These are phyloP conservation scores for Harpagifer antarcticus DNA, from an alignment of 2,797 vertebrate genomes.

Conservation along the genomic window DNA sequence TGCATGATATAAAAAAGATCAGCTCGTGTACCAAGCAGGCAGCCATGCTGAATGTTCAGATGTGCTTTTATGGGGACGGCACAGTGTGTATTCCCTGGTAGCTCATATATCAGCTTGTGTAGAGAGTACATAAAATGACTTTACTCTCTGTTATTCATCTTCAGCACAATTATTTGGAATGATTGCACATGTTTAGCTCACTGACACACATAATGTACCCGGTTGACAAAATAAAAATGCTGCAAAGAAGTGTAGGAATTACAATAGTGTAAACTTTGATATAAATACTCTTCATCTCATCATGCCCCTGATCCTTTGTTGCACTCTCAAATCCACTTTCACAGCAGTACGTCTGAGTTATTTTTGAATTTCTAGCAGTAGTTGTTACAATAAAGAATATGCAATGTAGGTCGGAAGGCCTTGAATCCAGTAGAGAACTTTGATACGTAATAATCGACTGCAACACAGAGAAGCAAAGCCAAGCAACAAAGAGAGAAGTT, in stretches of 20 bases:
- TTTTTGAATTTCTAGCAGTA: conserved; percentile 10
- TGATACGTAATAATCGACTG: conserved; percentile 29
- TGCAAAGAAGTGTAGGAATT: neutral
- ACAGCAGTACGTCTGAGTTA: conserved; percentile 2
- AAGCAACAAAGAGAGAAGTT: conserved; percentile 52
- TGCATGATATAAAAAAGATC: conserved; percentile 52
- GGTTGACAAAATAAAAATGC: conserved; percentile 14
- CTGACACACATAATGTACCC: conserved; percentile 7
- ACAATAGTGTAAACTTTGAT: neutral
- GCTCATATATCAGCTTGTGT: conserved; percentile 61
- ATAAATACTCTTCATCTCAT: neutral
- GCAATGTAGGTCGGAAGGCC: conserved; percentile 21
- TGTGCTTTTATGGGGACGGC: conserved; percentile 62
- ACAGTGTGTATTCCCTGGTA: conserved; percentile 38
- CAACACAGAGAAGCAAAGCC: conserved; percentile 21
- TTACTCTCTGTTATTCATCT: conserved; percentile 35
- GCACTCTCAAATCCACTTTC: conserved; percentile 8
- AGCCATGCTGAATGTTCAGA: conserved; percentile 58
- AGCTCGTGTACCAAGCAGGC: conserved; percentile 50
- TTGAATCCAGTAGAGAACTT: conserved; percentile 23
- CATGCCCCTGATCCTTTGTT: neutral
- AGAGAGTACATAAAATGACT: conserved; percentile 62
- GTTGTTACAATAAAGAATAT: conserved; percentile 21
- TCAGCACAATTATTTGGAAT: conserved; percentile 15
- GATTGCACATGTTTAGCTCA: conserved; percentile 7